These are phyloP conservation scores for Ceratina australensis DNA, from an alignment of 1,140 invertebrate species.

Conservation along the genomic window DNA sequence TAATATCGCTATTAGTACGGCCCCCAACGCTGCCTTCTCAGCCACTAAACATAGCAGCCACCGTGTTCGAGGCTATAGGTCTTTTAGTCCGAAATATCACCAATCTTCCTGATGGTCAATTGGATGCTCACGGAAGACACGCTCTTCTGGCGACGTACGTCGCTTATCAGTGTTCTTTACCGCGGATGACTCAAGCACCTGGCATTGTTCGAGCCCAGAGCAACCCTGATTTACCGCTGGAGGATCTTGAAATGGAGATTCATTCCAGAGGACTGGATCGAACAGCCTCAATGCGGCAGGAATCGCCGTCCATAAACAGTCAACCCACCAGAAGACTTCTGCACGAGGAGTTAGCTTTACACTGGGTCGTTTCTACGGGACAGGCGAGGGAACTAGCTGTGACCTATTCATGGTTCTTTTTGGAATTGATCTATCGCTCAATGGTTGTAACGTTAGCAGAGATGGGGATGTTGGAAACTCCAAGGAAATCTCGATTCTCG, in stretches of 20 bases:
- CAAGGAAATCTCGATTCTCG: slow-evolving; percentile 91
- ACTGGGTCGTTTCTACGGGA: slow-evolving; percentile 95
- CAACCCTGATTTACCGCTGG: slow-evolving; percentile 82
- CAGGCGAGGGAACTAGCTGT: slow-evolving; percentile 90
- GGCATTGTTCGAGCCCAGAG: slow-evolving; percentile 76
- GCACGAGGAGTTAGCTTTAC: slow-evolving; percentile 94
- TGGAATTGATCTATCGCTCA: slow-evolving; percentile 94
- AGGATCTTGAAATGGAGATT: slow-evolving; percentile 82
- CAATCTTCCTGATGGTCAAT: slow-evolving; percentile 86
- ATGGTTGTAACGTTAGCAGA: slow-evolving; percentile 94
- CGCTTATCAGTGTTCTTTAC: slow-evolving; percentile 90
- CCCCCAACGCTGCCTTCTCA: slow-evolving; percentile 88
- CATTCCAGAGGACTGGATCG: slow-evolving; percentile 82
- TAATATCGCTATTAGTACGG: slow-evolving; percentile 90
- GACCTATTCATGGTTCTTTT: slow-evolving; percentile 94
- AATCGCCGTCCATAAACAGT: slow-evolving; percentile 68
- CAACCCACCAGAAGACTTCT: slow-evolving; percentile 82
- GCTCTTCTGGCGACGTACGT: slow-evolving; percentile 90
- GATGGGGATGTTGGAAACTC: slow-evolving; percentile 84
- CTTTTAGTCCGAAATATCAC: slow-evolving; percentile 88
- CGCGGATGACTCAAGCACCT: slow-evolving; percentile 75
- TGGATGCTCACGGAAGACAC: slow-evolving; percentile 92
- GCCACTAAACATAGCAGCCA: slow-evolving; percentile 87
- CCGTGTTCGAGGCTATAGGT: slow-evolving; percentile 88
- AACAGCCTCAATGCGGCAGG: slow-evolving; percentile 83